Evolutionary conservation across 2,888 invertebrate genomes (phyloP).

Genomic region (Drosophila planitibia): DNA sequence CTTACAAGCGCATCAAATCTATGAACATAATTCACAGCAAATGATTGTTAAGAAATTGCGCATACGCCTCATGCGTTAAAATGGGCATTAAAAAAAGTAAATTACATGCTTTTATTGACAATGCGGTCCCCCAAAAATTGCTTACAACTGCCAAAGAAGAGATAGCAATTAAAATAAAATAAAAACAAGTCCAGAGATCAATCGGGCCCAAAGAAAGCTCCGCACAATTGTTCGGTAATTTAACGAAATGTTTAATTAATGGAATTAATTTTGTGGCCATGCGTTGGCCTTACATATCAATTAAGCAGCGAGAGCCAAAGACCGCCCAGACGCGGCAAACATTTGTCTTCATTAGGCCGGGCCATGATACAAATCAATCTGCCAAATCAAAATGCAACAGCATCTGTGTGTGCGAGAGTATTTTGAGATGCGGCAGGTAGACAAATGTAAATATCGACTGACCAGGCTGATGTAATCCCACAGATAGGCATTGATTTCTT

Average conservation of each 20-base stretch:
- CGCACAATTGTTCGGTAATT: slow-evolving; percentile 31
- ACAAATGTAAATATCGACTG: slow-evolving; percentile 63
- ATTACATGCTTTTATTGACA: neutral
- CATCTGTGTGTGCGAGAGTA: neutral
- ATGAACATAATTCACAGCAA: neutral
- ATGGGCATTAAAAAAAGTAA: neutral
- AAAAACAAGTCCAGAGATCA: slow-evolving; percentile 17
- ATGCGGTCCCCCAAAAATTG: neutral
- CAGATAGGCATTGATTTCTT: slow-evolving; percentile 63
- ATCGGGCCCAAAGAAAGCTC: slow-evolving; percentile 45
- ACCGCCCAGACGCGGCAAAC: slow-evolving; percentile 59
- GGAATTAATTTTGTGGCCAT: slow-evolving; percentile 42
- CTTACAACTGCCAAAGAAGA: neutral
- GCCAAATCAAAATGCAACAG: slow-evolving; percentile 50
- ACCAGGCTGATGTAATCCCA: slow-evolving; percentile 70
- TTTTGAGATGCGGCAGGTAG: slow-evolving; percentile 1
- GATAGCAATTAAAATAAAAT: slow-evolving; percentile 6
- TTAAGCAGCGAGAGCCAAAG: slow-evolving; percentile 49
- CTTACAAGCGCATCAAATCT: neutral
- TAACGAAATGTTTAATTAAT: slow-evolving; percentile 46
- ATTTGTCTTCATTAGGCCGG: slow-evolving; percentile 79
- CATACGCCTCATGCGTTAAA: slow-evolving; percentile 31
- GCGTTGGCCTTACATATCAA: slow-evolving; percentile 56
- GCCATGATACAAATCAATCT: slow-evolving; percentile 75
- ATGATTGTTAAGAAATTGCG: slow-evolving; percentile 15